phyloP scores from a whole-genome alignment of 2,113 vertebrate species.

The Coreoperca whiteheadi region DNA sequence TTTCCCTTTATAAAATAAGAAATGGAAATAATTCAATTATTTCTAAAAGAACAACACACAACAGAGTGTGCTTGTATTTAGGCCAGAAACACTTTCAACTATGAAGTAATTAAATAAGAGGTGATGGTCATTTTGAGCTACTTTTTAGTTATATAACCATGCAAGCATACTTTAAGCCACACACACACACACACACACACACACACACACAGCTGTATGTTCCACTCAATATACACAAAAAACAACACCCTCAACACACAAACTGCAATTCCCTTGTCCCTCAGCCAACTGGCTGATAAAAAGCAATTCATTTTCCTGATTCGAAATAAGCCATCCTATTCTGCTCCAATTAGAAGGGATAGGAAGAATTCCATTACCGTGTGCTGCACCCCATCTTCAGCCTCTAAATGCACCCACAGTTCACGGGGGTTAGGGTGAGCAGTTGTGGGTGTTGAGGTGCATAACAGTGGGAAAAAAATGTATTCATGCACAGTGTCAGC shows the following conservation, averaged over 20 bases:
- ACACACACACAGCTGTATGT: conserved; percentile 41
- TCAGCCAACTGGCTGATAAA: conserved; percentile 56
- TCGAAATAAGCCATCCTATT: conserved; percentile 63
- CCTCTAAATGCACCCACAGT: conserved; percentile 24
- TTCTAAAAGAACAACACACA: conserved; percentile 19
- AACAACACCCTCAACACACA: conserved; percentile 49
- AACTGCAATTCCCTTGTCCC: conserved; percentile 43
- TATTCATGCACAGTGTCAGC: conserved; percentile 66
- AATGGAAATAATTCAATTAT: conserved; percentile 34
- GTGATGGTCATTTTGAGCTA: conserved; percentile 55
- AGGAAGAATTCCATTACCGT: conserved; percentile 53
- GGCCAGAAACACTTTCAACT: conserved; percentile 59
- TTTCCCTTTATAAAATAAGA: background rate
- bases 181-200: conserved; percentile 9
- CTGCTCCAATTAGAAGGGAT: conserved; percentile 66
- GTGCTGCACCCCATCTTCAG: conserved; percentile 17
- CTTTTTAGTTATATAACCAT: conserved; percentile 47
- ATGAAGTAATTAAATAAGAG: conserved; percentile 56
- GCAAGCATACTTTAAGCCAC: conserved; percentile 18
- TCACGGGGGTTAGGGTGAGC: conserved; percentile 1
- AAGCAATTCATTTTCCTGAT: conserved; percentile 58
- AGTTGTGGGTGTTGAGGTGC: conserved; percentile 20
- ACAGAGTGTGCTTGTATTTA: conserved; percentile 42
- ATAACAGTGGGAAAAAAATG: conserved; percentile 47
- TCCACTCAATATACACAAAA: conserved; percentile 39